Conservation (phyloP, 2,888 invertebrate species). For the Mylabris sibirica region DNA sequence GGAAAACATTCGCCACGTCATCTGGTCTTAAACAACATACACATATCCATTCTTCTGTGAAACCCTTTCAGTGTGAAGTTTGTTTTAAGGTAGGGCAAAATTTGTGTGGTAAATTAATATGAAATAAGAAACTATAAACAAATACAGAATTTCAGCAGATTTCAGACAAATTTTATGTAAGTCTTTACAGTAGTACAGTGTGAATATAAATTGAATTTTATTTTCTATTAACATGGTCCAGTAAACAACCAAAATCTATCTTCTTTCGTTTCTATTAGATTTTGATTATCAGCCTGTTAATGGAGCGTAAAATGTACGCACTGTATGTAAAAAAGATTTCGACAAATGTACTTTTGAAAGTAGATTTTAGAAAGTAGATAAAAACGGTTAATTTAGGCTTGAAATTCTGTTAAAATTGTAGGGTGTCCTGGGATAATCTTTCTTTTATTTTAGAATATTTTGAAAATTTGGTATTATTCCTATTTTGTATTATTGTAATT, state of each 20-base stretch:
- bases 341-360: background rate
- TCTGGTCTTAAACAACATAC: slow-evolving; percentile 99
- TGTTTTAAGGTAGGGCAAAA: slow-evolving; percentile 82
- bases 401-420: no score
- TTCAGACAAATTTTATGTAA: background rate
- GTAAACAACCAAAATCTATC: background rate
- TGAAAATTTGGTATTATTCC: no score
- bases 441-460: no score
- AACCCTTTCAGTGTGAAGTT: slow-evolving; percentile 96
- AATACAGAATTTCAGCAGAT: background rate
- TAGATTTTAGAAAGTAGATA: background rate
- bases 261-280: background rate
- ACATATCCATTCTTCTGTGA: slow-evolving; percentile 97
- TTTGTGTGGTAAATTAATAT: background rate
- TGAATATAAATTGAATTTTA: no score
- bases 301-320: background rate
- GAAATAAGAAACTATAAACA: background rate
- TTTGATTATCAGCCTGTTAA: background rate
- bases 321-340: background rate
- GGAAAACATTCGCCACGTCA: slow-evolving; percentile 97
- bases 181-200: no score
- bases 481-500: no score
- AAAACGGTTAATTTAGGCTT: no score
- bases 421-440: no score
- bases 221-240: background rate